Evolutionary conservation across 2,113 vertebrate species (phyloP).

Genomic region (Ptychochromis oligacanthus): DNA sequence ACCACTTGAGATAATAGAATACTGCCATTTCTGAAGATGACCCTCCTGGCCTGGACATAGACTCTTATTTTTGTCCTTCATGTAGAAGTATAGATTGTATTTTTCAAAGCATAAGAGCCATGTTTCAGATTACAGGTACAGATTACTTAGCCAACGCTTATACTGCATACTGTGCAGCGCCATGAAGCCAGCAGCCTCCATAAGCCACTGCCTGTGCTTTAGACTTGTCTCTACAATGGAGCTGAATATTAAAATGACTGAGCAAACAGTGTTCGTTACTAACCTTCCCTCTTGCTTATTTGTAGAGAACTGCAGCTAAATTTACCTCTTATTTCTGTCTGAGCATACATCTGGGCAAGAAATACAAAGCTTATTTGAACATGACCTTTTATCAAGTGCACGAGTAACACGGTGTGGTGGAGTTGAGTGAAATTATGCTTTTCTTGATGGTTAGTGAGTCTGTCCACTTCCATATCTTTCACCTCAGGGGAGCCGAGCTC

Average conservation of each 20-base stretch:
- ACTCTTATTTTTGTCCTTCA: no score
- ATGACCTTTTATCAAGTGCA: constrained; percentile 65
- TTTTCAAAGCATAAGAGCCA: background rate
- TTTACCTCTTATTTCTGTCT: constrained; percentile 7
- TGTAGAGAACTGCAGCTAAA: background rate
- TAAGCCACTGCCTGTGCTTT: background rate
- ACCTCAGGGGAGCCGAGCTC: constrained; percentile 61
- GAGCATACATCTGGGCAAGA: background rate
- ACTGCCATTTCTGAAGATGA: no score
- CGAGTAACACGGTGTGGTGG: constrained; percentile 43
- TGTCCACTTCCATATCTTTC: constrained; percentile 63
- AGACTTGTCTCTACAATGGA: background rate
- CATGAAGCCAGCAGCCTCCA: background rate
- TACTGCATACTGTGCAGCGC: background rate
- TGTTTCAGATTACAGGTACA: background rate
- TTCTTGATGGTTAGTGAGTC: constrained; percentile 56
- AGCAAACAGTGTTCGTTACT: background rate
- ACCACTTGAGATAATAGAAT: background rate
- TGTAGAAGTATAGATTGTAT: background rate
- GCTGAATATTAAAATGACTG: background rate
- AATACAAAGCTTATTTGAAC: constrained; percentile 59
- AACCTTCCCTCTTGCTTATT: background rate
- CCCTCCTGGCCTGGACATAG: no score
- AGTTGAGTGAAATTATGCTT: constrained; percentile 58
- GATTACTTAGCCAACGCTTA: background rate